Base-by-base conservation (phyloP, 1,140 invertebrate species). In the Macrocentrus cingulum region DNA sequence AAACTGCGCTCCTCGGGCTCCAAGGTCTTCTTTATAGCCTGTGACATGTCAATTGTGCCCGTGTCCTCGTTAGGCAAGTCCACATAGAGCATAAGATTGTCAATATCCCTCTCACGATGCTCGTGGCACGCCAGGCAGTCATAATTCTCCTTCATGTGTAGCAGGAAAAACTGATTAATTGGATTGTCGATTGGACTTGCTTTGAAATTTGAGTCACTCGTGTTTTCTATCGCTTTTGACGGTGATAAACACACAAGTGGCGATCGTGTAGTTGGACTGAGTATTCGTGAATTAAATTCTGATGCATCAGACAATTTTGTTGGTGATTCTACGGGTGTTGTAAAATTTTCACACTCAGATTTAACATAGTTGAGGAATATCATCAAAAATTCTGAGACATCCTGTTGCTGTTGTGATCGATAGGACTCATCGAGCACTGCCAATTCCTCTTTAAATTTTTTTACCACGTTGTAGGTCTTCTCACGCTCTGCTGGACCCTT, bases 331-430 rank as follows among this genome's bases (percentile, higher is more conserved):
- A 22, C 22, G 23, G 15, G 13, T 1, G 41, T 13, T 39, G 62
- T 37, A 3, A 63, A 5, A 45, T 65, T 68, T 16, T 71, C 67
- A 23, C 67, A 72, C 18, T 75, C 72, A 1, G 55, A 48, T 56
- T 72, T 74, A 11, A 76, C 50, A 18, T 71, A 66, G 64, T 75
- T 76, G 1, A 76, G 56, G 48, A 76, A 67, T n/a, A 65, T 73
- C 70, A 72, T 76, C 0, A 75, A 36, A 56, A 76, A 76, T 45
- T 76, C 74, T 1, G 74, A 74, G 0, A 74, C 74, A 60, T 76
- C 74, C 59, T 76, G 74, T 37, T 76, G 74, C 0, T 67, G 61
- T 55, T 71, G 64, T 0, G 71, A 71, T 36, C 70, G 65, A 59
- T 74, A 76, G 9, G 70, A 67, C 42, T 64, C 62, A 44, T 73